Percentiles rank a stretch among this genome's conserved stretches.
These are phyloP conservation scores for Ictalurus furcatus DNA, from an alignment of 2,113 vertebrate genomes.

Conservation along the genomic window DNA sequence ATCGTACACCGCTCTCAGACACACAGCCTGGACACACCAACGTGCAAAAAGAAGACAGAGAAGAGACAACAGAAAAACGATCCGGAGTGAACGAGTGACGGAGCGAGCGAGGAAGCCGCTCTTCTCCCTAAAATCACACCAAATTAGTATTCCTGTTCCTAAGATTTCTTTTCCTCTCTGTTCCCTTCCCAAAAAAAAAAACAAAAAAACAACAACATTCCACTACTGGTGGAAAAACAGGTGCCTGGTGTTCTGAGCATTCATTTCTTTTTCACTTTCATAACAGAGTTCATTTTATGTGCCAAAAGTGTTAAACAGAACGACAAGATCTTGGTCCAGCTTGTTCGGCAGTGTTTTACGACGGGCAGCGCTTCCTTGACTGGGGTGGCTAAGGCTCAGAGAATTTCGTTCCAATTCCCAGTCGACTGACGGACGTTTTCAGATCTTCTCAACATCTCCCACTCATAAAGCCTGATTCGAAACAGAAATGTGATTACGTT, in stretches of 20 bases:
- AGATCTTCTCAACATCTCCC: neutral
- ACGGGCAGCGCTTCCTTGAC: neutral
- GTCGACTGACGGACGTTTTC: neutral
- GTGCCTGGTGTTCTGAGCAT: slow-evolving; percentile 34
- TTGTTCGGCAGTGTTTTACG: neutral
- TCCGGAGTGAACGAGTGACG: neutral
- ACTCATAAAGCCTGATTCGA: neutral
- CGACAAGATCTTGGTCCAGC: neutral
- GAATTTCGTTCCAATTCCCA: neutral
- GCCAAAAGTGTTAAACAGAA: neutral
- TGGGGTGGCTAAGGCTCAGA: neutral
- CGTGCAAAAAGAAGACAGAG: neutral
- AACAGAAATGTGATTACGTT: neutral
- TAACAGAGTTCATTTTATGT: neutral
- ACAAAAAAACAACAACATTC: neutral
- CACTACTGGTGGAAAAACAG: slow-evolving; percentile 43
- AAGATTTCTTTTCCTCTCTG: slow-evolving; percentile 27
- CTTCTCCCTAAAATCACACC: slow-evolving; percentile 26
- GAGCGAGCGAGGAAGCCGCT: neutral
- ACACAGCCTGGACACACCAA: neutral
- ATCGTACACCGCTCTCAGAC: slow-evolving; percentile 32
- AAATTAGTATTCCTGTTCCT: slow-evolving; percentile 31
- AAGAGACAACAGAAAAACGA: neutral
- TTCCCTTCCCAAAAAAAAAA: neutral
- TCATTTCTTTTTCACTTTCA: neutral